Evolutionary conservation across 2,797 vertebrate genomes (phyloP).

Genomic region (Macropus fuliginosus): DNA sequence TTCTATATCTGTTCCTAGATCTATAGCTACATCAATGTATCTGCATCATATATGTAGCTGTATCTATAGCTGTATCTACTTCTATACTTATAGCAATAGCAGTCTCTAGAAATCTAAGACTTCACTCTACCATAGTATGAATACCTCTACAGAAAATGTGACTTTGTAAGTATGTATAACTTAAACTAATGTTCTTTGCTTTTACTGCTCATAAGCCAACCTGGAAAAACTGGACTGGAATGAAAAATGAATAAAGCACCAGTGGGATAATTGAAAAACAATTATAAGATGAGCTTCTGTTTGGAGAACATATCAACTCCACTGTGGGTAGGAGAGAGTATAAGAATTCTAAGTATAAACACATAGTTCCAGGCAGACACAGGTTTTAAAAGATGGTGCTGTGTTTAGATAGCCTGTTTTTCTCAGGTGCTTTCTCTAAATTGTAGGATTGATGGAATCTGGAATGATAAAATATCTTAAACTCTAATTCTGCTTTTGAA

Average conservation of each 20-base stretch:
- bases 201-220: neutral
- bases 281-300: neutral
- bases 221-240: neutral
- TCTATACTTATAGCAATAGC: neutral
- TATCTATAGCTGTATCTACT: too few species aligned
- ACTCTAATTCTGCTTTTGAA: neutral
- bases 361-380: neutral
- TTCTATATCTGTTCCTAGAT: too few species aligned
- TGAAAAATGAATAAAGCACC: conserved; percentile 50
- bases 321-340: conserved; percentile 12
- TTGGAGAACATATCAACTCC: conserved; percentile 29
- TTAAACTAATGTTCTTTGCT: neutral
- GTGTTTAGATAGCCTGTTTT: neutral
- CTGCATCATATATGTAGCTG: too few species aligned
- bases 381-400: neutral
- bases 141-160: neutral
- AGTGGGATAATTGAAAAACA: conserved; percentile 38
- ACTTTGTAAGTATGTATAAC: neutral
- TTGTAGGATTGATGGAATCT: neutral
- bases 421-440: neutral
- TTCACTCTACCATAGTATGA: neutral
- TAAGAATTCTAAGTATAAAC: conserved; percentile 50
- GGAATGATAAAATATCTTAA: neutral
- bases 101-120: neutral
- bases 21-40: too few species aligned